Conservation (phyloP, 2,797 vertebrate species). For the Lacerta agilis region DNA sequence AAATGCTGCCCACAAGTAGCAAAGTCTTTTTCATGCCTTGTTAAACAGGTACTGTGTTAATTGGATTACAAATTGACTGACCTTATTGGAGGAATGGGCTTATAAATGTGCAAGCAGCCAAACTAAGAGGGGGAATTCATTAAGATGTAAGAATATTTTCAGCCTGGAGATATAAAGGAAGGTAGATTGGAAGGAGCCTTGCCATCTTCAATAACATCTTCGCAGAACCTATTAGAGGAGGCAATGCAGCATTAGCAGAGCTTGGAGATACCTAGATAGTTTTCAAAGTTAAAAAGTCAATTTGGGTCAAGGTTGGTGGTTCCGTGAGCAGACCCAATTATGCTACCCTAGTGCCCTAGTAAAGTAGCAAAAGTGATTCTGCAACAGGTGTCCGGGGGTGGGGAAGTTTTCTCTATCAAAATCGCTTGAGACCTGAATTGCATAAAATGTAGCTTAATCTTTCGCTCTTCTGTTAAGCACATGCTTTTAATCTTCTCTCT, state of each 20-base stretch:
- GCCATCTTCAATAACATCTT: not conserved
- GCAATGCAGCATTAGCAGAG: not conserved
- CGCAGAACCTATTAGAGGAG: not conserved
- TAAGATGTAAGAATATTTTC: not conserved
- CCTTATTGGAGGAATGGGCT: not conserved
- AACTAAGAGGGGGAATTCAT: not conserved
- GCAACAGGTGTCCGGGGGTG: not conserved
- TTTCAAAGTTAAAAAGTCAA: not conserved
- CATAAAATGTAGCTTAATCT: constrained; percentile 20
- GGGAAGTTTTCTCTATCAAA: not conserved
- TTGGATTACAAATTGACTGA: constrained; percentile 8
- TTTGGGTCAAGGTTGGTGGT: not conserved
- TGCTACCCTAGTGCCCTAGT: not conserved
- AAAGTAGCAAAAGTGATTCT: not conserved
- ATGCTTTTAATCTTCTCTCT: constrained; percentile 7
- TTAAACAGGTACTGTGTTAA: constrained; percentile 9
- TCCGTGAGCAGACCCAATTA: not conserved
- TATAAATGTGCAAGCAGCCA: not conserved
- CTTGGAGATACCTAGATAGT: not conserved
- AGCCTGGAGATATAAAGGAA: not conserved
- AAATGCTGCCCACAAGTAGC: not conserved
- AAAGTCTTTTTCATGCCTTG: constrained; percentile 18
- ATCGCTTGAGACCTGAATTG: constrained; percentile 9
- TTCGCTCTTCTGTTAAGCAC: not conserved
- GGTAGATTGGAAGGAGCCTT: not conserved